Conservation (phyloP, 2,797 vertebrate genomes). For the Lophius americanus region DNA sequence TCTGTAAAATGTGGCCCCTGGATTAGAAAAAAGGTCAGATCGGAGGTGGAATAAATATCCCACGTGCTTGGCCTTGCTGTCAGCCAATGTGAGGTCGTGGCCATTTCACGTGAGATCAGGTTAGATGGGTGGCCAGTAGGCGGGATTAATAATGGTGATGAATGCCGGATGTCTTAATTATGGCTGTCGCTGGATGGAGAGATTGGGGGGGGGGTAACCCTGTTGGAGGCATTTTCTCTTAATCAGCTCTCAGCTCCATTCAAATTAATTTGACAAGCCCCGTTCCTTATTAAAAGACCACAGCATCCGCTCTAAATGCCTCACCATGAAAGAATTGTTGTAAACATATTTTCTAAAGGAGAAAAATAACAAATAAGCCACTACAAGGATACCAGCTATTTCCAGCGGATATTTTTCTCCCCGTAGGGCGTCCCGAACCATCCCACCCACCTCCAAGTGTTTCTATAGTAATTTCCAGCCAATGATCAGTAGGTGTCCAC, state of each 20-base stretch:
- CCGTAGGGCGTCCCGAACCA: conserved; percentile 73
- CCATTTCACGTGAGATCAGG: conserved; percentile 1
- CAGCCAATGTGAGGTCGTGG: conserved; percentile 35
- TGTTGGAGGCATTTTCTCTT: conserved; percentile 80
- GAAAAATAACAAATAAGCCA: conserved; percentile 6
- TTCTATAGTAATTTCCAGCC: conserved; percentile 93
- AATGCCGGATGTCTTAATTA: conserved; percentile 82
- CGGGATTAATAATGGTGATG: conserved; percentile 80
- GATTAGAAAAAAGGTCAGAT: too few relatives aligned
- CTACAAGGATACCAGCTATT: conserved; percentile 62
- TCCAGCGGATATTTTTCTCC: conserved; percentile 64
- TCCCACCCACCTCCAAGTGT: conserved; percentile 83
- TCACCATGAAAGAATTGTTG: conserved; percentile 62
- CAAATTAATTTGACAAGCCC: conserved; percentile 84
- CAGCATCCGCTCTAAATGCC: conserved; percentile 46
- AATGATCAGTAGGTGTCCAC: conserved; percentile 93
- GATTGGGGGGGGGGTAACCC: conserved; percentile 38
- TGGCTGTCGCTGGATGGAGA: conserved; percentile 73
- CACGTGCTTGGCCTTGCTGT: conserved; percentile 50
- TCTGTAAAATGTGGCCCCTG: too few relatives aligned
- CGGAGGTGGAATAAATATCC: conserved; percentile 56
- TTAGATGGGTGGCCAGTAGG: conserved; percentile 73
- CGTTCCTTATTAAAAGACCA: conserved; percentile 76
- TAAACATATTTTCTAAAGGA: conserved; percentile 17
- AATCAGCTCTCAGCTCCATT: conserved; percentile 81